Base-by-base conservation (phyloP, 1,140 invertebrate species). In the Drosophila kanapiae region DNA sequence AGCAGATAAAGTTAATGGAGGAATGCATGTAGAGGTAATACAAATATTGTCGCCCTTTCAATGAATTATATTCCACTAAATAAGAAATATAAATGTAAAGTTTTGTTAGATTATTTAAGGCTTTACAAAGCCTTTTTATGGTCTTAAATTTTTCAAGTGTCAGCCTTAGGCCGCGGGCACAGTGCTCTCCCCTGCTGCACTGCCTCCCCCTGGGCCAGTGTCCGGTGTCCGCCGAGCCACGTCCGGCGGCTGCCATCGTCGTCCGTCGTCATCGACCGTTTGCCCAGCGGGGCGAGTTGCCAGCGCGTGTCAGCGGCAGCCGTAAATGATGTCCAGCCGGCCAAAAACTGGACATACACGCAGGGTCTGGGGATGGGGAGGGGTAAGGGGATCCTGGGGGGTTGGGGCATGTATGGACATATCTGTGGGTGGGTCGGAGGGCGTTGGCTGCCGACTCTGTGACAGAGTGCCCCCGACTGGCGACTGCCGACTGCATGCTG, bases 271-370 rank as follows among this genome's bases (percentile, higher is more conserved):
- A 87, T 68, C 68, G 76, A 40, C 59, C 75, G 59, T 71, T 78
- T 18, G 60, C 71, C 75, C 84, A 78, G 77, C 60, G 80, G 80
- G 80, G 61, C 68, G 48, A 67, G 80, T 78, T 88, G 69, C 60
- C 57, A 75, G 80, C 80, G 80, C 77, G 83, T 87, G 83, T 88
- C 83, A 87, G 80, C 83, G 78, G 83, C 83, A 83, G 80, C 80
- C 70, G 84, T 80, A 87, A 85, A 85, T 86, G 82, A 86, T 85
- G 82, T 78, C 82, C 82, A 85, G 62, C 76, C 59, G 81, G 51
- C 43, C 35, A 70, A 47, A 47, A 57, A 56, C 42, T 43, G 58
- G 38, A 49, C 38, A 53, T 40, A 48, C 37, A 29, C 27, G 35
- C 29, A 11, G 40, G 16, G 23, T 14, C 29, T 23, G 43, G 42